Evolutionary conservation across 2,113 vertebrate species (phyloP).

Genomic region (Rafetus swinhoei): DNA sequence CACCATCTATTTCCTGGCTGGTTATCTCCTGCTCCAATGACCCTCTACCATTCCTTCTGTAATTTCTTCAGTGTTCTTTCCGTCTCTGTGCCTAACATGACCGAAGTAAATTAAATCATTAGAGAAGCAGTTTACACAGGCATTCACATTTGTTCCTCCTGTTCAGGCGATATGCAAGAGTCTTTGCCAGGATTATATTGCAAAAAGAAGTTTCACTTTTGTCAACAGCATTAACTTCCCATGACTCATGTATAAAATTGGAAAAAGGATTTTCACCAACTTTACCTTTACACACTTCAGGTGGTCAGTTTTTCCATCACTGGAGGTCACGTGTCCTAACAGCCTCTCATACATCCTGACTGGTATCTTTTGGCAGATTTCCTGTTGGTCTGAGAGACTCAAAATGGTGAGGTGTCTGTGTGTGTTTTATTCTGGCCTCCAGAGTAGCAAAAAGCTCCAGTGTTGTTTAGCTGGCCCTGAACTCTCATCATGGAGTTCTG

Average conservation of each 20-base stretch:
- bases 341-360: no score
- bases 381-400: no score
- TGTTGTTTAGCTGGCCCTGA: no score
- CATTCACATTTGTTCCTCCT: neutral
- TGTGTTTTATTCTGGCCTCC: no score
- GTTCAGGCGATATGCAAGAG: neutral
- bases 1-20: neutral
- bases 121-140: neutral
- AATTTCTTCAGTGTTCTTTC: neutral
- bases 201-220: neutral
- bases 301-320: neutral
- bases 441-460: no score
- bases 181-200: neutral
- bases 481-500: no score
- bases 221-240: neutral
- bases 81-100: neutral
- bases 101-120: neutral
- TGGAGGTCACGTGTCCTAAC: no score
- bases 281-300: neutral
- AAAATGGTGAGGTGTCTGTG: no score
- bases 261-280: neutral
- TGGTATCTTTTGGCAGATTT: no score
- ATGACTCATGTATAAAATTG: neutral
- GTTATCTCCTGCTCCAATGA: neutral
- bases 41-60: neutral